Percentiles rank a stretch among this genome's conserved stretches.
phyloP scores from a whole-genome alignment of 2,888 invertebrate genomes.

The Megastigmus dorsalis region DNA sequence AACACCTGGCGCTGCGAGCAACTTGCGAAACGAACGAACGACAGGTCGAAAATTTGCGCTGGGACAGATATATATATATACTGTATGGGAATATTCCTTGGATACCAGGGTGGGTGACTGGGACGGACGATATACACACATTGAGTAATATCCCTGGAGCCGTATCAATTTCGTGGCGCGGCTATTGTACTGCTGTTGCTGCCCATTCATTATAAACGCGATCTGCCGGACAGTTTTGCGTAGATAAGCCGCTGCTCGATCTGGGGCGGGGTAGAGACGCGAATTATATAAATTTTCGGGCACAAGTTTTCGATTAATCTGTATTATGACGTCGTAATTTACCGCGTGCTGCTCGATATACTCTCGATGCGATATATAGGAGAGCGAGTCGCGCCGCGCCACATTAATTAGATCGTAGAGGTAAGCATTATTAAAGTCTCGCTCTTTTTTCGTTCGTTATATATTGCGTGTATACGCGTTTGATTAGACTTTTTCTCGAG shows the following conservation, averaged over 20 bases:
- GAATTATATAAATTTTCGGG: constrained; percentile 21
- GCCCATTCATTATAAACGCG: constrained; percentile 1
- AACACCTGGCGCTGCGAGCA: background rate
- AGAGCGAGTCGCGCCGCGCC: background rate
- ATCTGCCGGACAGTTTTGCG: constrained; percentile 15
- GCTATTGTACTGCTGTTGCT: constrained; percentile 49
- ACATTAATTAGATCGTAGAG: background rate
- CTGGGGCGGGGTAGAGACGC: too few species aligned
- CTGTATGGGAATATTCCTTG: constrained; percentile 8
- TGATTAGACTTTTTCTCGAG: too few species aligned
- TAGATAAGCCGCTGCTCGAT: too few species aligned
- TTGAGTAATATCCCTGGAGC: constrained; percentile 62
- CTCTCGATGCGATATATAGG: background rate
- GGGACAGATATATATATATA: background rate
- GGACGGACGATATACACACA: constrained; percentile 41
- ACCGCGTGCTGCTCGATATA: background rate
- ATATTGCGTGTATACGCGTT: too few species aligned
- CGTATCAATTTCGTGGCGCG: constrained; percentile 63
- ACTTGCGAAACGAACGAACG: background rate
- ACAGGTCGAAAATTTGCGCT: constrained; percentile 20
- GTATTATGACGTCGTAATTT: constrained; percentile 4
- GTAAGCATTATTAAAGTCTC: too few species aligned
- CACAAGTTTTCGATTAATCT: constrained; percentile 28
- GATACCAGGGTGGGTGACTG: background rate
- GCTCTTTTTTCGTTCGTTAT: too few species aligned